phyloP scores from a whole-genome alignment of 1,140 invertebrate species.

The Trypoxylus dichotomus region DNA sequence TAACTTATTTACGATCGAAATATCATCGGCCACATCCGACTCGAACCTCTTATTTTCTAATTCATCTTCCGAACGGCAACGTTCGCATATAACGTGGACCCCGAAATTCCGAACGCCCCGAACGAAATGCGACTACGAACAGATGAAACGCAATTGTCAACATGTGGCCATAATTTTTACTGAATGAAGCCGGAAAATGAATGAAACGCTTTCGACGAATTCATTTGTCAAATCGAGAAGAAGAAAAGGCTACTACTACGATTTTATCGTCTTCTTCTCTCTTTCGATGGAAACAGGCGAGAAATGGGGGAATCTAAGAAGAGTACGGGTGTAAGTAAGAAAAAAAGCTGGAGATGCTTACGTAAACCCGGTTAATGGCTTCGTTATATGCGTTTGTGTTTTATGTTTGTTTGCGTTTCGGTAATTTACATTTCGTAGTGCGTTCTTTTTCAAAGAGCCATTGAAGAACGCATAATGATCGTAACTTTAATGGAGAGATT shows the following conservation, averaged over 20 bases:
- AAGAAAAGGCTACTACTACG: neutral
- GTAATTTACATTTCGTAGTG: neutral
- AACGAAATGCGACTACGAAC: neutral
- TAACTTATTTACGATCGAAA: too few relatives aligned
- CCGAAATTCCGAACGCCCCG: too few relatives aligned
- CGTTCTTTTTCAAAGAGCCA: neutral
- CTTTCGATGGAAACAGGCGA: neutral
- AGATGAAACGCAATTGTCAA: neutral
- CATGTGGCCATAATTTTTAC: neutral
- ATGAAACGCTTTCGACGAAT: neutral
- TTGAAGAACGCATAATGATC: too few relatives aligned
- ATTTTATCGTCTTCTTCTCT: neutral
- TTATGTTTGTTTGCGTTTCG: neutral
- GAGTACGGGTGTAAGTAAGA: neutral
- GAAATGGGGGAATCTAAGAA: neutral
- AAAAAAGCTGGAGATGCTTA: neutral
- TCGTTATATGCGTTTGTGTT: neutral
- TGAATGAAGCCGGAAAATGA: neutral
- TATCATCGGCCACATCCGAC: too few relatives aligned
- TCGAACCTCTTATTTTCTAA: too few relatives aligned
- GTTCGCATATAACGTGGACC: too few relatives aligned
- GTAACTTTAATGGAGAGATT: too few relatives aligned
- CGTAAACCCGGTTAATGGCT: neutral
- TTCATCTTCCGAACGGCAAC: too few relatives aligned
- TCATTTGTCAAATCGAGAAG: neutral